Conservation (phyloP, 2,797 vertebrate genomes). For the Euthynnus affinis region DNA sequence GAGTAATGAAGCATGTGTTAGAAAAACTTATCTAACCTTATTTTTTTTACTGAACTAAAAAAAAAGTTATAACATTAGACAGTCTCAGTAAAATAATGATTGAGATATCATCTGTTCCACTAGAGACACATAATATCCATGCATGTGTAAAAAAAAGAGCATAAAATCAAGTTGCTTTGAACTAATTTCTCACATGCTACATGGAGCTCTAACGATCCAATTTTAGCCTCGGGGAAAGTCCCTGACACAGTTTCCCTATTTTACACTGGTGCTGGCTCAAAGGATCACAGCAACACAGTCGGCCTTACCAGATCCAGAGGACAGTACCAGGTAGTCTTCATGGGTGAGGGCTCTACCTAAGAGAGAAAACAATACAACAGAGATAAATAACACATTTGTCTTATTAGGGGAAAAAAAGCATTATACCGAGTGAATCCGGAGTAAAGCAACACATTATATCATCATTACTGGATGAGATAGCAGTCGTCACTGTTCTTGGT, state of each 20-base stretch:
- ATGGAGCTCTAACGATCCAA: slow-evolving; percentile 16
- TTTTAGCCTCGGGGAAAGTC: slow-evolving; percentile 56
- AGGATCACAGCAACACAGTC: not conserved
- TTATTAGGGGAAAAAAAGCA: not conserved
- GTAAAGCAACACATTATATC: not conserved
- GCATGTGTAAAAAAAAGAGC: not conserved
- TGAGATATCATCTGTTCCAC: slow-evolving; percentile 3
- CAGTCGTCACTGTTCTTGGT: not conserved
- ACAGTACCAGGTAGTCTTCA: slow-evolving; percentile 91
- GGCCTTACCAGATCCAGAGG: slow-evolving; percentile 85
- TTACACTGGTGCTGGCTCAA: slow-evolving; percentile 22
- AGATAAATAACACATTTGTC: not conserved
- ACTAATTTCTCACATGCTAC: slow-evolving; percentile 31
- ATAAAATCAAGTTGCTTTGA: slow-evolving; percentile 33
- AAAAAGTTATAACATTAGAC: not conserved
- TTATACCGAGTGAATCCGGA: not conserved
- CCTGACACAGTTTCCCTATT: slow-evolving; percentile 60
- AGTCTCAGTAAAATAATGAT: not conserved
- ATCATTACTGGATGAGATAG: not conserved
- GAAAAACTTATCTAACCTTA: not conserved
- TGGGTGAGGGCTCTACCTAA: slow-evolving; percentile 83
- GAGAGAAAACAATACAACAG: slow-evolving; percentile 34
- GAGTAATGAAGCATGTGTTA: too few species aligned
- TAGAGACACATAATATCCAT: not conserved
- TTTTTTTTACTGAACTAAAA: not conserved